Evolutionary conservation across 1,140 invertebrate genomes (phyloP), one percentile per base, ranked within the genome.

Genomic region (Pseudomyrmex flavicornis): DNA sequence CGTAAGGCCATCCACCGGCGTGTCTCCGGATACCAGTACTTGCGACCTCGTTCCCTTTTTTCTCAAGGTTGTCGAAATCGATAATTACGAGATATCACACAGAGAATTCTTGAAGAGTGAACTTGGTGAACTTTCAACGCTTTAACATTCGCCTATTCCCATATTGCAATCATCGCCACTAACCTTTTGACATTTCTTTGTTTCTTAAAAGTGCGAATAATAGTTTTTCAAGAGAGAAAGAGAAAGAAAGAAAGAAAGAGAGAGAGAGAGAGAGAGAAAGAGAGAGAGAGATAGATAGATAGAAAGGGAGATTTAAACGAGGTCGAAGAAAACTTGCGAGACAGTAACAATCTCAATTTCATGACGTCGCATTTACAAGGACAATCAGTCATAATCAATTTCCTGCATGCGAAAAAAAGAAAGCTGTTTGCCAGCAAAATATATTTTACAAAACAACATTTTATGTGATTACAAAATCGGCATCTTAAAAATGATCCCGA

Each of bases 331-430:
- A 62, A 65, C n/a, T 46, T n/a, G 7, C 17, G 12, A 62, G 59
- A 63, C 10, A 75, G 75, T 22, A n/a, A 82, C 12, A n/a, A 22
- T 65, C 17, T 66, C 17, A 22, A 74, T 50, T 82, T 66, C 12
- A 48, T 44, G 17, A 15, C n/a, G 50, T 52, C 62, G 65, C 0
- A 52, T 66, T 26, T 22, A 26, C 83, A 88, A 88, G 83, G 77
- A 85, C 86, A 77, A 87, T 88, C 56, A 59, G 82, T 85, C 61
- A 80, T 72, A 56, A 79, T 88, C 63, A 70, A 88, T 88, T 88
- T 85, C 62, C 77, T 76, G 10, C n/a, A 56, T n/a, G 35, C 35
- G 48, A 54, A 76, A 44, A 83, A 85, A 88, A 83, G 87, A 88
- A 68, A 88, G 48, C 75, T 13, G 22, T 73, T 85, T 70, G 76